A percentile compares a stretch with the other conserved stretches of the same genome.
Conservation (phyloP, 2,888 invertebrate species). For the Gymnocheta viridis region DNA sequence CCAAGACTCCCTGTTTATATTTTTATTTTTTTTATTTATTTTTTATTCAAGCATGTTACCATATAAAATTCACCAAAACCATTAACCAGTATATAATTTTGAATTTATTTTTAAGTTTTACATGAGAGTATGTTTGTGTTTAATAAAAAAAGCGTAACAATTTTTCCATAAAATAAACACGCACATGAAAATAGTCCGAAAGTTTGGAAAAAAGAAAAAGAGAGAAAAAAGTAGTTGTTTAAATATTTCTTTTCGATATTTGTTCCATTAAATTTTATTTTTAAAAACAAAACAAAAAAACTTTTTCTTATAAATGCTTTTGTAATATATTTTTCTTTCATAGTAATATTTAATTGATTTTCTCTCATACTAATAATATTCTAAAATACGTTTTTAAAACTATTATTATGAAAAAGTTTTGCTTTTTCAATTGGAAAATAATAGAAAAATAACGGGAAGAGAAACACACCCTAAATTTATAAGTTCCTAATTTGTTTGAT, state of each 20-base stretch:
- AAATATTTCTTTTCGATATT: slow-evolving; percentile 27
- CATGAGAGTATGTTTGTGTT: slow-evolving; percentile 56
- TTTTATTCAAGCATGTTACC: slow-evolving; percentile 80
- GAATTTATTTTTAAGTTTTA: slow-evolving; percentile 53
- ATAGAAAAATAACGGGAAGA: too few species aligned
- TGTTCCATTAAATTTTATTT: slow-evolving; percentile 3
- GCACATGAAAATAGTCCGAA: slow-evolving; percentile 60
- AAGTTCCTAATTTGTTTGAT: too few species aligned
- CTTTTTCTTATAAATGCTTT: slow-evolving; percentile 56
- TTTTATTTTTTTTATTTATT: slow-evolving; percentile 62
- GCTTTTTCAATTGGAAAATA: too few species aligned
- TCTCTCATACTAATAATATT: too few species aligned
- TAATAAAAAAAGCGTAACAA: slow-evolving; percentile 50
- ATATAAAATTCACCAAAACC: slow-evolving; percentile 67
- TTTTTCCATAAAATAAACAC: slow-evolving; percentile 57
- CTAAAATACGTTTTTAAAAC: too few species aligned
- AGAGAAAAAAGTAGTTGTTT: slow-evolving; percentile 69
- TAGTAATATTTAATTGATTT: too few species aligned
- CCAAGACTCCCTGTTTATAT: slow-evolving; percentile 91
- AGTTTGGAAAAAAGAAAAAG: slow-evolving; percentile 62
- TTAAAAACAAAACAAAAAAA: not conserved
- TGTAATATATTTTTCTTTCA: not conserved
- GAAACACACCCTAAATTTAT: too few species aligned
- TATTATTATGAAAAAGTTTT: too few species aligned
- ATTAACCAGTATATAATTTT: slow-evolving; percentile 67